Base-by-base conservation (phyloP, 2,888 invertebrate species). In the Spatulosminthurus flaviceps region DNA sequence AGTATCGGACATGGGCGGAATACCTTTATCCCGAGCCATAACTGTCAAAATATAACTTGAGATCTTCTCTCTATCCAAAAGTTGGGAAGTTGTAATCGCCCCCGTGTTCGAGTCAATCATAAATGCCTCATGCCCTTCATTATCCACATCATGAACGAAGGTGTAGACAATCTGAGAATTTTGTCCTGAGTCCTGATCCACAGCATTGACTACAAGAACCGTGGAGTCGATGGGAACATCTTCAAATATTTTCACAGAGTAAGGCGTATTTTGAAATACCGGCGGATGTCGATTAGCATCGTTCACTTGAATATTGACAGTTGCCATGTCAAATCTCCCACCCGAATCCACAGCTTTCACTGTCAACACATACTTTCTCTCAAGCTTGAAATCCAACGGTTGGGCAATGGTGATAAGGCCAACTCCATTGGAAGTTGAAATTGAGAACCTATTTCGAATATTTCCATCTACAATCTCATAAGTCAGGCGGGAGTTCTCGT, bases 221-320 rank as follows among this genome's bases (percentile, higher is more conserved):
- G 96, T 96, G 0, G 95, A 94, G 0, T 97, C 98, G 26, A 96
- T 89, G 0, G 95, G 93, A 0, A 95, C 94, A 88, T 98, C 96
- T 89, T 99, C 98, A 86, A 95, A 95, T 0, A 97, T 88, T 77
- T 93, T 93, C 0, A 95, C 93, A 0, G 94, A 92, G 87, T 97
- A 97, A 0, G 97, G 97, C 0, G 96, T 95, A 87, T 95, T 95
- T 87, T 96, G 95, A 87, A 98, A 98, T 0, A 93, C 93, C 0
- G 97, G 97, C 0, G 95, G 92, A 87, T 93, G 95, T 86, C 97
- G 96, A 88, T 98, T 98, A 0, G 97, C 96, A 88, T 97, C 97
- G 0, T 95, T 94, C 0, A 99, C 92, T 87, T 96, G 96, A 2
- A 98, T 93, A 86, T 95, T 94, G 19, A 98, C 94, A 76, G 94